phyloP scores from a whole-genome alignment of 2,888 invertebrate species.

The Podotricha telesiphe region DNA sequence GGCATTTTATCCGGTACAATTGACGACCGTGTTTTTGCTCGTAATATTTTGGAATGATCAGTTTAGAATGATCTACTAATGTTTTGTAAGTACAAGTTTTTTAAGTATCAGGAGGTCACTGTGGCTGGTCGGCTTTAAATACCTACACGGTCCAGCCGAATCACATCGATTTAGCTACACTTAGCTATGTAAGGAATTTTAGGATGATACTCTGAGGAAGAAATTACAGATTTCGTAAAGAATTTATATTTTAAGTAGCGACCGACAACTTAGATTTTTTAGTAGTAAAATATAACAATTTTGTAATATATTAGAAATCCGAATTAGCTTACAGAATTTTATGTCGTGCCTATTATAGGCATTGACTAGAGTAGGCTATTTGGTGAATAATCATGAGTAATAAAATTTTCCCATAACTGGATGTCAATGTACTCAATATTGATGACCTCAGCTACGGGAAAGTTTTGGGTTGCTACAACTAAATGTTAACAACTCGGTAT shows the following conservation, averaged over 20 bases:
- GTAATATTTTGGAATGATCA: conserved; percentile 45
- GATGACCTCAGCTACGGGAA: too few relatives aligned
- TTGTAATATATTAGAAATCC: too few relatives aligned
- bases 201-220: conserved; percentile 52
- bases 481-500: too few relatives aligned
- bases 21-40: conserved; percentile 53
- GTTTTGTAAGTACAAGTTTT: neutral
- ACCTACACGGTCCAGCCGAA: conserved; percentile 54
- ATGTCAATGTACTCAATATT: too few relatives aligned
- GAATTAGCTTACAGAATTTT: too few relatives aligned
- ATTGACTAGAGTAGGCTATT: too few relatives aligned
- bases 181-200: conserved; percentile 63
- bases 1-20: conserved; percentile 59
- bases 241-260: neutral
- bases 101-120: conserved; percentile 38
- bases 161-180: conserved; percentile 65
- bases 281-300: too few relatives aligned
- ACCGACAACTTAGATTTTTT: too few relatives aligned
- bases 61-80: conserved; percentile 44
- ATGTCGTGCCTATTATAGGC: too few relatives aligned
- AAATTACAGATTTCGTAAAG: conserved; percentile 7
- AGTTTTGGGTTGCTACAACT: too few relatives aligned
- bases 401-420: too few relatives aligned
- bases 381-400: too few relatives aligned
- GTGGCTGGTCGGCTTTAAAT: conserved; percentile 46